Conservation (phyloP, 2,113 vertebrate species). For the Daubentonia madagascariensis region DNA sequence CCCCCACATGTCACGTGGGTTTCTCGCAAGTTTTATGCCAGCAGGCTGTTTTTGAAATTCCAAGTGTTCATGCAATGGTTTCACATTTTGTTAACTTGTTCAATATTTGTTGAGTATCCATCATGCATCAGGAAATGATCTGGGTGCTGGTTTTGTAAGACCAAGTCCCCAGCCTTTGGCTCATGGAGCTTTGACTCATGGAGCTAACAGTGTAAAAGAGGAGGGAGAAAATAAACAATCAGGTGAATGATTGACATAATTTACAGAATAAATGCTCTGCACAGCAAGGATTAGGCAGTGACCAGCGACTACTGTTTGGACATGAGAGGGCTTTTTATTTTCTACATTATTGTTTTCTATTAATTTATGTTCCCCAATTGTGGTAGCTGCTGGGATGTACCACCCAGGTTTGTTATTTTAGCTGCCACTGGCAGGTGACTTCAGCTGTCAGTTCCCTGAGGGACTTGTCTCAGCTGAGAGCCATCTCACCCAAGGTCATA, state of each 20-base stretch:
- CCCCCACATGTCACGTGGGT: accelerated
- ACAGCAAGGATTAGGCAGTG: neutral
- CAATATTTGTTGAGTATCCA: neutral
- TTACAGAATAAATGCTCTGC: neutral
- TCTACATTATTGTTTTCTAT: neutral
- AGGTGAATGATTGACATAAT: neutral
- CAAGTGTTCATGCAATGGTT: neutral
- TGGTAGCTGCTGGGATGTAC: neutral
- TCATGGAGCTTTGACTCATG: neutral
- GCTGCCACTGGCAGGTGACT: neutral
- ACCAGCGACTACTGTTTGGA: neutral
- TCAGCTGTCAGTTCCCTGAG: neutral
- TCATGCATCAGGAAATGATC: neutral
- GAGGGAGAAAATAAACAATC: neutral
- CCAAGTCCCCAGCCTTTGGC: neutral
- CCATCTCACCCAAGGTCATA: neutral
- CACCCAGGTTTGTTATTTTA: neutral
- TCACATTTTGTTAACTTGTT: neutral
- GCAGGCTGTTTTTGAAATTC: neutral
- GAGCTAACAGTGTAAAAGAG: neutral
- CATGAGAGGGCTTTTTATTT: neutral
- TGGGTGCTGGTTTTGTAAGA: neutral
- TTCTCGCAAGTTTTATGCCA: neutral
- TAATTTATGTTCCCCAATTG: neutral
- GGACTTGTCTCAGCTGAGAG: neutral